A percentile compares a stretch with the other conserved stretches of the same genome.
Evolutionary conservation across 2,888 invertebrate genomes (phyloP).

Genomic region (Drosophila diplacantha): DNA sequence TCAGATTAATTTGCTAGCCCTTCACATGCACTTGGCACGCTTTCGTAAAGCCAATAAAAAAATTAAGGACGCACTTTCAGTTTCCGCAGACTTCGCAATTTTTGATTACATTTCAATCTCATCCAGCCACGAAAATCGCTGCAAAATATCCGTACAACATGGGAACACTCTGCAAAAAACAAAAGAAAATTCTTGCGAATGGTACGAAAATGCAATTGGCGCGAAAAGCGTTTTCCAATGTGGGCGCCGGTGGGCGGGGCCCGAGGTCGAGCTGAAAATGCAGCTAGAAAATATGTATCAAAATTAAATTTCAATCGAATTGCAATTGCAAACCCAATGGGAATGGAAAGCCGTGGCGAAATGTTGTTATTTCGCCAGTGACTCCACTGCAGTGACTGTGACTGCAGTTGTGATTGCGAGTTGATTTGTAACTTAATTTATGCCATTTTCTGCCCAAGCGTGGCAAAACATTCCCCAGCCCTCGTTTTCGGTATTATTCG

Average conservation of each 20-base stretch:
- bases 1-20: neutral
- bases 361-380: constrained; percentile 28
- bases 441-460: constrained; percentile 25
- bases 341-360: constrained; percentile 41
- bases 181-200: constrained; percentile 35
- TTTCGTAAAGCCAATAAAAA: constrained; percentile 6
- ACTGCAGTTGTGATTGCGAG: constrained; percentile 27
- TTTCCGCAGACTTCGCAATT: constrained; percentile 54
- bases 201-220: constrained; percentile 28
- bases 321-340: constrained; percentile 26
- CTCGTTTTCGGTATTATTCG: constrained; percentile 8
- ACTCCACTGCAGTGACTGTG: constrained; percentile 15
- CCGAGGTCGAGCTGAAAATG: constrained; percentile 29
- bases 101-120: constrained; percentile 63
- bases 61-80: constrained; percentile 35
- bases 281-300: constrained; percentile 53
- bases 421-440: constrained; percentile 54
- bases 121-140: constrained; percentile 20
- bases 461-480: constrained; percentile 22
- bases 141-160: constrained; percentile 6
- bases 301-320: constrained; percentile 57
- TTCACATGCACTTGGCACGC: constrained; percentile 11
- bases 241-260: constrained; percentile 1
- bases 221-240: constrained; percentile 17
- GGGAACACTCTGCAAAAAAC: constrained; percentile 10